Base-by-base conservation (phyloP, 2,113 vertebrate genomes). In the Eupsittula cactorum region DNA sequence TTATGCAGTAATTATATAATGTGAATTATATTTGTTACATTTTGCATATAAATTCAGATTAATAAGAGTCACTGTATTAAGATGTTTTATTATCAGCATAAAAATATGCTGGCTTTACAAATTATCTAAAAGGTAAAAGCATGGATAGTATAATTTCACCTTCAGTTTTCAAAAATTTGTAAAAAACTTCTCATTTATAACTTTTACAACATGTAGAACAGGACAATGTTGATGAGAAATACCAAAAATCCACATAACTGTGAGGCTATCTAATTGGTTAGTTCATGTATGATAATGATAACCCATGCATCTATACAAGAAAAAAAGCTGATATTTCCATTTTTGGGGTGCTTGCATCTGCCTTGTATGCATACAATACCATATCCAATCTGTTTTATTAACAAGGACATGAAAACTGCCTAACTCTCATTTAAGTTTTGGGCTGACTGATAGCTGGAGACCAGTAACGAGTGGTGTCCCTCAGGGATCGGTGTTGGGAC, bases 321-420 rank as follows among this genome's bases (percentile, higher is more conserved):
- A 52, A 70, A 73, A 69, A 25, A 21, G 9, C 17, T 15, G 4
- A 11, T 2, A 18, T 82, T 91, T 79, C 52, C 7, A 35, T 52
- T 55, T 29, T 19, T 13, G 8, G 16, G 7, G 2, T 15, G 24
- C 20, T 87, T 77, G 35, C 16, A 78, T 95, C 46, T 92, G n/a
- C 63, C 25, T 82, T 53, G 41, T 60, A 60, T 47, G 20, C 50
- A 53, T 53, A 60, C 28, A 63, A 20, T 20, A 52, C 6, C 41
- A 87, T 9, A 79, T 44, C 13, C 29, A 67, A 16, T 55, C 37
- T 47, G 11, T 31, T 31, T 17, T 86, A 7, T 64, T 92, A 82
- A 82, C 39, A 69, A 92, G 75, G 12, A 88, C 90, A 82, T 88
- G 68, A 93, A 92, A 92, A 64, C 68, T 60, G 42, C n/a, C 69